Evolutionary conservation across 2,113 vertebrate genomes (phyloP), one percentile per base, ranked within the genome.

Genomic region (Stigmatopora nigra): DNA sequence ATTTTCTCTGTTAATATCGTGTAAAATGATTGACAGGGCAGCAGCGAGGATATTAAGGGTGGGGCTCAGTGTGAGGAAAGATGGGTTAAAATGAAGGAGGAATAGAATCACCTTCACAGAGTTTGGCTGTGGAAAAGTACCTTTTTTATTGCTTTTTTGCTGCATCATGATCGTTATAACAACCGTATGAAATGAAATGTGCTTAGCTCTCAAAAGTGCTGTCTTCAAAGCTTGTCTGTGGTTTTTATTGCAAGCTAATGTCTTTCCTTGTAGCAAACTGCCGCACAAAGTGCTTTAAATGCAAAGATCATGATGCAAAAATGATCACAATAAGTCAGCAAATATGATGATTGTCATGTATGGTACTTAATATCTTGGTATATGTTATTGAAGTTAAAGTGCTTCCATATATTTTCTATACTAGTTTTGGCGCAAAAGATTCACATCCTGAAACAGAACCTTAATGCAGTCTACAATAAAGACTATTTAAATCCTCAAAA

Each of bases 71-170:
- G 25, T 19, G 48, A 64, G 19, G 15, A 45, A 11, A 49, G 46
- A 62, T 1, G 52, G 46, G 49, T 4, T 19, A 58, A 20, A 38
- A 64, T 19, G 31, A 1, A 60, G 36, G 53, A 22, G 67, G 77
- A 63, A 75, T 80, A 65, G 69, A 75, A 64, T 76, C 59, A 73
- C 35, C 56, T 58, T 58, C 56, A 5, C 35, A 16, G 1, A 31
- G 22, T 14, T 52, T 19, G 49, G n/a, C n/a, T 52, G n/a, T 16
- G 48, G 48, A 49, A n/a, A 49, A 49, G 4, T 9, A 20, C 10
- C n/a, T 19, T 7, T 35, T 5, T 38, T 59, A 4, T 59, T 14
- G 14, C n/a, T 41, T 56, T 56, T 52, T 52, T 19, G 61, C 76
- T 68, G 65, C 56, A 38, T 59, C 57, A 59, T 19, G 57, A 44